phyloP scores from a whole-genome alignment of 2,797 vertebrate species.

The Malurus leucopterus region DNA sequence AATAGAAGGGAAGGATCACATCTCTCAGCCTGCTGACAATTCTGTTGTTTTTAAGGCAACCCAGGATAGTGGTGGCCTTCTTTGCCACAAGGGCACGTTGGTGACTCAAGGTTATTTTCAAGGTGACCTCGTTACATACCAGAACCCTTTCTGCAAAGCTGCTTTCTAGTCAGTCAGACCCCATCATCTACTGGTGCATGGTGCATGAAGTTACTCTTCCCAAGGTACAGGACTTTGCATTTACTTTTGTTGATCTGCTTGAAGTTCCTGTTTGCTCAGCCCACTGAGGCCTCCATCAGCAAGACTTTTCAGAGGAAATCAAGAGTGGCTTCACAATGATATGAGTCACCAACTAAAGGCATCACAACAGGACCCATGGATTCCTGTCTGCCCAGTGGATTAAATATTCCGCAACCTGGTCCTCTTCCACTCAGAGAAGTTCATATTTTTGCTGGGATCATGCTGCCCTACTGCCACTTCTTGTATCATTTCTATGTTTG shows the following conservation, averaged over 20 bases:
- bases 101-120: neutral
- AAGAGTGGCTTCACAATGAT: neutral
- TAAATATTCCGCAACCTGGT: neutral
- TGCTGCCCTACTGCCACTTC: neutral
- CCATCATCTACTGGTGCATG: fast-evolving
- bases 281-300: fast-evolving
- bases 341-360: neutral
- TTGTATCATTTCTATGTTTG: neutral
- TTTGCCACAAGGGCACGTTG: neutral
- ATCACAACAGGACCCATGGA: neutral
- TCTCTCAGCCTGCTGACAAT: neutral
- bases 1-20: neutral
- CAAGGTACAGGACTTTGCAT: neutral
- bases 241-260: neutral
- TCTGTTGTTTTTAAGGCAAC: neutral
- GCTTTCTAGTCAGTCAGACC: neutral
- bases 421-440: neutral
- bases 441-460: neutral
- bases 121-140: neutral
- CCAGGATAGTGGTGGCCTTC: too few species aligned
- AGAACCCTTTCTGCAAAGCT: neutral
- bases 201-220: neutral
- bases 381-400: neutral
- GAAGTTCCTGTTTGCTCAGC: neutral
- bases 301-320: neutral